These are phyloP conservation scores for Galago senegalensis DNA, from an alignment of 2,797 vertebrate species.

Conservation along the genomic window DNA sequence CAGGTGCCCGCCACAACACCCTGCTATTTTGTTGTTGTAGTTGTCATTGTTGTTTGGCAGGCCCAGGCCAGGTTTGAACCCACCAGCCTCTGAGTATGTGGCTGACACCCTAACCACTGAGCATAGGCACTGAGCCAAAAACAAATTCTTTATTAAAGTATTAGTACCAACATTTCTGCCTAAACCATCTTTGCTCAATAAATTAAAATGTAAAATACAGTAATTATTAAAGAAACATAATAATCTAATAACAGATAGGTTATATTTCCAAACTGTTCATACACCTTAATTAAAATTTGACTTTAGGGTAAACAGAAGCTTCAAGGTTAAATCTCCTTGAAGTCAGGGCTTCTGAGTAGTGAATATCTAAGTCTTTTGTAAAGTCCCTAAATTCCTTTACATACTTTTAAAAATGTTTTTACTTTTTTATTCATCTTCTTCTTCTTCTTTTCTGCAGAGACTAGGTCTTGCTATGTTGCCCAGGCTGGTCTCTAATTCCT, in stretches of 20 bases:
- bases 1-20: no score
- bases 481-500: background rate
- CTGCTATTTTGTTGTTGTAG: no score
- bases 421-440: background rate
- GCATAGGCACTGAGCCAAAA: no score
- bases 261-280: background rate
- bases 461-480: background rate
- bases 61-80: no score
- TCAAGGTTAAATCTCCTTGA: background rate
- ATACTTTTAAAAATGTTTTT: background rate
- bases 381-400: background rate
- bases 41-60: no score
- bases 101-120: no score
- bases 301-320: background rate
- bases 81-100: no score
- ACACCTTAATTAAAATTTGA: background rate
- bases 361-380: background rate
- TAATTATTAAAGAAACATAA: constrained; percentile 40
- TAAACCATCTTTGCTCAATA: constrained; percentile 46
- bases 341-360: background rate
- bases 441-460: background rate
- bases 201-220: constrained; percentile 23
- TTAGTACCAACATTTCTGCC: background rate
- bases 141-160: constrained; percentile 9
- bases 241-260: constrained; percentile 11